These are phyloP conservation scores for Nemapogon koenigi DNA, from an alignment of 2,888 invertebrate species.

Conservation along the genomic window DNA sequence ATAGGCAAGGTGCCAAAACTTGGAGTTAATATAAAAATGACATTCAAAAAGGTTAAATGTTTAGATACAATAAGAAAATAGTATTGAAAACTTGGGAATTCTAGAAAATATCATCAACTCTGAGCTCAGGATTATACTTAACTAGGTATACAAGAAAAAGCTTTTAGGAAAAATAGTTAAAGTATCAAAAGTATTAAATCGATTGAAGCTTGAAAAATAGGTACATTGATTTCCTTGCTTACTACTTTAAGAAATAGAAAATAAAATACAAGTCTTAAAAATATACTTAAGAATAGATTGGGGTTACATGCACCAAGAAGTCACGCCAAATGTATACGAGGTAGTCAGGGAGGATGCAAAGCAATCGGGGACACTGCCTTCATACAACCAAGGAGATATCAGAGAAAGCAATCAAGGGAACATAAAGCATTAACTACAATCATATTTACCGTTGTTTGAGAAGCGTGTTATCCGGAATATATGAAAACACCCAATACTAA, in stretches of 20 bases:
- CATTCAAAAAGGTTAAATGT: conserved; percentile 1
- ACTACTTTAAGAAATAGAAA: conserved; percentile 6
- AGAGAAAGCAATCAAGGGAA: conserved; percentile 35
- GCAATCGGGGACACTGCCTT: conserved; percentile 65
- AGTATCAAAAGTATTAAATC: neutral
- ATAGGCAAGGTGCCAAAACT: conserved; percentile 7
- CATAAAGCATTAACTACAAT: conserved; percentile 32
- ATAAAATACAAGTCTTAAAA: neutral
- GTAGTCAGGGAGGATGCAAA: conserved; percentile 53
- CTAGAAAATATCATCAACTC: neutral
- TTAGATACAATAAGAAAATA: neutral
- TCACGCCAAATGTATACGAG: conserved; percentile 60
- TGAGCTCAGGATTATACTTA: neutral
- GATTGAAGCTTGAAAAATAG: neutral
- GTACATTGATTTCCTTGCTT: neutral
- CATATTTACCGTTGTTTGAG: conserved; percentile 9
- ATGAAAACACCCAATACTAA: conserved; percentile 9
- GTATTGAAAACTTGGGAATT: neutral
- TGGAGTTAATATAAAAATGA: conserved; percentile 7
- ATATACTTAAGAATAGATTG: conserved; percentile 35
- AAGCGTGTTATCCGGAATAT: conserved; percentile 9
- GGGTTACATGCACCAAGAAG: conserved; percentile 63
- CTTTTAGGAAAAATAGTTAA: neutral
- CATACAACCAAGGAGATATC: conserved; percentile 59
- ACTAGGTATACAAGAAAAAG: neutral